These are phyloP conservation scores for Ptyas mucosa DNA, from an alignment of 2,113 vertebrate species.

Conservation along the genomic window DNA sequence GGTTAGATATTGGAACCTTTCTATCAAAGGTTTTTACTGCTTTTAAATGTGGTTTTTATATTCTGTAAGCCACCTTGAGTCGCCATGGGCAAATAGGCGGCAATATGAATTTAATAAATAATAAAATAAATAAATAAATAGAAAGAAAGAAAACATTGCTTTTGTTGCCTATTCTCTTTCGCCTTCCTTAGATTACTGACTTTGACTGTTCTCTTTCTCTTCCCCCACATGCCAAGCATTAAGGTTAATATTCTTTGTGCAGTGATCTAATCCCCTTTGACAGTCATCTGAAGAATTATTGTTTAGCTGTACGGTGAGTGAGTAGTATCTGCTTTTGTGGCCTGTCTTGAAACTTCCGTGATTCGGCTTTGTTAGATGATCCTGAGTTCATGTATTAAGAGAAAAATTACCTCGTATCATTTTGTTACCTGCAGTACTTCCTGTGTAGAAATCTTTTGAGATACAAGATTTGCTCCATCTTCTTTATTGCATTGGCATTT, in stretches of 20 bases:
- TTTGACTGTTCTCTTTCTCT: not conserved
- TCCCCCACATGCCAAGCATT: not conserved
- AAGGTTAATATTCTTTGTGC: not conserved
- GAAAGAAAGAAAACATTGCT: not conserved
- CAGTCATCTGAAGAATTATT: not conserved
- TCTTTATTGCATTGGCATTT: too few relatives aligned
- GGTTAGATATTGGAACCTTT: constrained; percentile 25
- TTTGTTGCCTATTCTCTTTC: fast-evolving
- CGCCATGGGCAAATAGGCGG: too few relatives aligned
- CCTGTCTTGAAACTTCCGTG: not conserved
- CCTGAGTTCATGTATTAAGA: not conserved
- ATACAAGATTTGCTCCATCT: not conserved
- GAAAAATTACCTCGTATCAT: not conserved
- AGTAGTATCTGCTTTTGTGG: not conserved
- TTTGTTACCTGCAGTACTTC: not conserved
- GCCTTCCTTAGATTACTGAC: not conserved
- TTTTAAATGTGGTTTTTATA: too few relatives aligned
- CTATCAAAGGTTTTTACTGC: not conserved
- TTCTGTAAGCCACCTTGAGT: too few relatives aligned
- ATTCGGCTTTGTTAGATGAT: not conserved
- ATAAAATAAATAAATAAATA: too few relatives aligned
- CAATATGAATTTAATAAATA: too few relatives aligned
- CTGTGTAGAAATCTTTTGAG: not conserved
- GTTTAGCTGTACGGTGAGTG: not conserved
- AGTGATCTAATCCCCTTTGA: not conserved